Conservation (phyloP, 2,797 vertebrate genomes). For the Gallinago solitaria region DNA sequence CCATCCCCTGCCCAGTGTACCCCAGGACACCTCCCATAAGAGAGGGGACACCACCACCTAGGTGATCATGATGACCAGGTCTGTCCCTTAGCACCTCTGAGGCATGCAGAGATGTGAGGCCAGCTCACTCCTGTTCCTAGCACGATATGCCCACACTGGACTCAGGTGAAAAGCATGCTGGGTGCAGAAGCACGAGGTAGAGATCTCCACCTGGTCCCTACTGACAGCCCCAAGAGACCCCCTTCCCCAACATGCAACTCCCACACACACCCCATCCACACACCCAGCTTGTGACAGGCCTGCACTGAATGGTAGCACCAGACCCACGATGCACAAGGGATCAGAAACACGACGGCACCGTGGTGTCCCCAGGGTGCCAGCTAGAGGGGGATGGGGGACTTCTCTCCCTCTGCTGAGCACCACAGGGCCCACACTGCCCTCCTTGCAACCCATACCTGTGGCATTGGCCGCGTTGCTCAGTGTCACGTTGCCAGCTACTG, state of each 20-base stretch:
- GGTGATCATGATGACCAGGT: fast-evolving
- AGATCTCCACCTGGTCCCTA: neutral
- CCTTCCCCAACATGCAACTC: fast-evolving
- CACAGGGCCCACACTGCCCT: neutral
- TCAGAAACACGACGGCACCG: neutral
- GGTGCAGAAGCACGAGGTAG: neutral
- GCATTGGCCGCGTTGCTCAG: constrained; percentile 47
- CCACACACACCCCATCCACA: neutral
- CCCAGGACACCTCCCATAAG: neutral
- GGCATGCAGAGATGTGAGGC: neutral
- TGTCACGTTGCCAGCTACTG: constrained; percentile 67
- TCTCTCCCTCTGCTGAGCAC: neutral
- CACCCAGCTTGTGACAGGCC: neutral
- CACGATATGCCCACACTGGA: neutral
- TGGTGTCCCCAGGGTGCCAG: neutral
- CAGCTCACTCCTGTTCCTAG: neutral
- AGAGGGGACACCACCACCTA: neutral
- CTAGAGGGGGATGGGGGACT: neutral
- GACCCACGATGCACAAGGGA: neutral
- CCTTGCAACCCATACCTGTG: constrained; percentile 62
- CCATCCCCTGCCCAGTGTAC: neutral
- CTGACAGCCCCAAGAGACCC: fast-evolving
- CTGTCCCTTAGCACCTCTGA: neutral
- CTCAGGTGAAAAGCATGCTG: fast-evolving
- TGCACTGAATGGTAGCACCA: neutral